Evolutionary conservation across 2,888 invertebrate genomes (phyloP).

Genomic region (Andrena dorsata): DNA sequence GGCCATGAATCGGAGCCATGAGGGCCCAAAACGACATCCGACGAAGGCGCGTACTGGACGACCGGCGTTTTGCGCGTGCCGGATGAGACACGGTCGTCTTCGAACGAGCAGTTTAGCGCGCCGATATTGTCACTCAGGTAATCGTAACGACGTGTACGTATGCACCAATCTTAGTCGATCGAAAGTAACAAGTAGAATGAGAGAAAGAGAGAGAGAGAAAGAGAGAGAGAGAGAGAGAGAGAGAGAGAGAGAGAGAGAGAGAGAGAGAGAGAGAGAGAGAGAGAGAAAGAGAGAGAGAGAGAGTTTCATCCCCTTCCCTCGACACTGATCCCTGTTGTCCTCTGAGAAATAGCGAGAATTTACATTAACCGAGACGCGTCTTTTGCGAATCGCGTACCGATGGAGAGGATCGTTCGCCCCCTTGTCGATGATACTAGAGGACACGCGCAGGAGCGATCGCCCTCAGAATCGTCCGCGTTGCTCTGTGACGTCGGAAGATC

Average conservation of each 20-base stretch:
- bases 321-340: not conserved
- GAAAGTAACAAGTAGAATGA: constrained; percentile 32
- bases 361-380: constrained; percentile 25
- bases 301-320: constrained; percentile 30
- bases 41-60: constrained; percentile 17
- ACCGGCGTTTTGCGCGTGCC: constrained; percentile 18
- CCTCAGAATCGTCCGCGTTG: not conserved
- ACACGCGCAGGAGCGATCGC: not conserved
- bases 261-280: too few relatives aligned
- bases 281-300: not conserved
- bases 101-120: constrained; percentile 22
- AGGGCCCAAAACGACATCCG: constrained; percentile 61
- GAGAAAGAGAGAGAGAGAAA: constrained; percentile 20
- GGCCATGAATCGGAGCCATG: constrained; percentile 57
- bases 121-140: constrained; percentile 67
- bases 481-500: not conserved
- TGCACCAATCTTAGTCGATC: constrained; percentile 51
- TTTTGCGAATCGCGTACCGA: constrained; percentile 20
- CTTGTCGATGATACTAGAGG: not conserved
- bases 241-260: constrained; percentile 24
- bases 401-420: not conserved
- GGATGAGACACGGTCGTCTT: constrained; percentile 41
- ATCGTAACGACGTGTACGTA: constrained; percentile 59
- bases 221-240: not conserved
- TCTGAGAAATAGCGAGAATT: constrained; percentile 33